Conservation (phyloP, 1,140 invertebrate genomes). For the Euwallacea similis region DNA sequence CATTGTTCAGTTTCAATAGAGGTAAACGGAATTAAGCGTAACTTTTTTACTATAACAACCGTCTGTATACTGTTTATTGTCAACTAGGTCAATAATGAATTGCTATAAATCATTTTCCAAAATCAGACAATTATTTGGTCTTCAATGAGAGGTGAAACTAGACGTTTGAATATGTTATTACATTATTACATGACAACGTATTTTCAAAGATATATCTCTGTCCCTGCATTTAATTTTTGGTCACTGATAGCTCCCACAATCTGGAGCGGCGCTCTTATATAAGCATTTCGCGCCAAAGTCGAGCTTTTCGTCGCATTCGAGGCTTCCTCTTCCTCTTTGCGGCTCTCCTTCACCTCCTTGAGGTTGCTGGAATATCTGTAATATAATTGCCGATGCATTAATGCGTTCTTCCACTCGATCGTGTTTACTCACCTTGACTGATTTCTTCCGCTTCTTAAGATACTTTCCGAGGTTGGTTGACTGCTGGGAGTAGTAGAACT, state of each 20-base stretch:
- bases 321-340: conserved; percentile 33
- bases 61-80: too few relatives aligned
- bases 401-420: not conserved
- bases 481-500: conserved; percentile 50
- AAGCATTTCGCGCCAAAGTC: conserved; percentile 37
- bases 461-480: conserved; percentile 50
- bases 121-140: too few relatives aligned
- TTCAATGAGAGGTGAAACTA: too few relatives aligned
- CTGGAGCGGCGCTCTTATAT: conserved; percentile 44
- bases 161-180: too few relatives aligned
- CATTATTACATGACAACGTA: not conserved
- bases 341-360: conserved; percentile 46
- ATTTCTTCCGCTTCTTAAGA: conserved; percentile 45
- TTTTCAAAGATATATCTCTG: conserved; percentile 46
- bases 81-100: too few relatives aligned
- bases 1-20: too few relatives aligned
- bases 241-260: conserved; percentile 33
- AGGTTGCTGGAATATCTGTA: conserved; percentile 43
- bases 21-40: too few relatives aligned
- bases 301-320: conserved; percentile 28
- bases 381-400: not conserved
- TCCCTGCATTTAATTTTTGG: conserved; percentile 41
- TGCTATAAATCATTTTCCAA: too few relatives aligned
- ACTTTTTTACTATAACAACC: too few relatives aligned
- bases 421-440: conserved; percentile 21